Evolutionary conservation across 2,113 vertebrate genomes (phyloP).

Genomic region (Leuciscus idus): DNA sequence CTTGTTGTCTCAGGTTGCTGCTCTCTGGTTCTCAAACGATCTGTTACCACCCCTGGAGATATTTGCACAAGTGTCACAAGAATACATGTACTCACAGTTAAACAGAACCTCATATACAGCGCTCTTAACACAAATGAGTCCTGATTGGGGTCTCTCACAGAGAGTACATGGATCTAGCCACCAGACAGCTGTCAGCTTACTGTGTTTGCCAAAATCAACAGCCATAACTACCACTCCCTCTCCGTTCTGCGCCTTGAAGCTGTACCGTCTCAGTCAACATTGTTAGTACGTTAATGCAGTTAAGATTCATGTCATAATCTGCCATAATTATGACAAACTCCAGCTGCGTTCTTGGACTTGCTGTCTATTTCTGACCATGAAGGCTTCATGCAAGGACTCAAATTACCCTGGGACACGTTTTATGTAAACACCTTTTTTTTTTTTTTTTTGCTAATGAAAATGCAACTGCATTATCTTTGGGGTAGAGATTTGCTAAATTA

Average conservation of each 20-base stretch:
- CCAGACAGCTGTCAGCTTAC: not conserved
- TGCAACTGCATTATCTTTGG: not conserved
- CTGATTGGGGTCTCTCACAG: not conserved
- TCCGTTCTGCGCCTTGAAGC: not conserved
- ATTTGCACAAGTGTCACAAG: not conserved
- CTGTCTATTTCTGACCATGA: not conserved
- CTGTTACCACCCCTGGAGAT: not conserved
- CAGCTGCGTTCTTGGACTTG: not conserved
- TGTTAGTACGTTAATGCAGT: not conserved
- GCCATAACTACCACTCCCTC: constrained; percentile 27
- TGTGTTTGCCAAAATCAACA: constrained; percentile 25
- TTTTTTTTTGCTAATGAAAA: not conserved
- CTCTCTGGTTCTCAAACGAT: not conserved
- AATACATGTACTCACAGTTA: not conserved
- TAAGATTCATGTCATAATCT: not conserved
- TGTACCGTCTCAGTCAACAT: not conserved
- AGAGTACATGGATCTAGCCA: not conserved
- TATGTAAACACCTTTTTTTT: not conserved
- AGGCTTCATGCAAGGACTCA: not conserved
- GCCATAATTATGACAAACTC: not conserved
- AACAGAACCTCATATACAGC: not conserved
- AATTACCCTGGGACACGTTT: not conserved
- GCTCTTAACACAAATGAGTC: no score
- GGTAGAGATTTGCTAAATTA: not conserved
- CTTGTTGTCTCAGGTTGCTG: constrained; percentile 8